Evolutionary conservation across 2,888 invertebrate genomes (phyloP).

Genomic region (Latheticus oryzae): DNA sequence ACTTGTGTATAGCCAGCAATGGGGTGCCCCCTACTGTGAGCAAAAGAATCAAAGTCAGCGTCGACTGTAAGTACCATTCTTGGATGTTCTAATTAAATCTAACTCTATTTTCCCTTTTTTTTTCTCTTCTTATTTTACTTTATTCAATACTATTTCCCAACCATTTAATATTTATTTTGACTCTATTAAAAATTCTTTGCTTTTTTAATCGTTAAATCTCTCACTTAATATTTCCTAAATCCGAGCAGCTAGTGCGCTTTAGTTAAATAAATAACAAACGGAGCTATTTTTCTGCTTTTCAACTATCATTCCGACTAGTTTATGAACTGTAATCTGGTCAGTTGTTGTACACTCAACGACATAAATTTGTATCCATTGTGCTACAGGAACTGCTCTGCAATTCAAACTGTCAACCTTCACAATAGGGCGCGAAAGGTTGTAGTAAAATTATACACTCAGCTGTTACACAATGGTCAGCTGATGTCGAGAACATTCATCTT

Average conservation of each 20-base stretch:
- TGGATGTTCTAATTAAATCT: slow-evolving; percentile 21
- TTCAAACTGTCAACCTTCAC: slow-evolving; percentile 61
- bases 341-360: slow-evolving; percentile 55
- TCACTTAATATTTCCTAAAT: no score
- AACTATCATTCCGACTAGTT: slow-evolving; percentile 33
- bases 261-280: slow-evolving; percentile 19
- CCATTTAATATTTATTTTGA: slow-evolving; percentile 23
- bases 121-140: slow-evolving; percentile 1
- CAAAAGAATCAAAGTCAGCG: slow-evolving; percentile 92
- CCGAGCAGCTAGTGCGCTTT: slow-evolving; percentile 6
- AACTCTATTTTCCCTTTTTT: slow-evolving; percentile 6
- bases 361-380: slow-evolving; percentile 64
- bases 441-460: slow-evolving; percentile 62
- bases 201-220: slow-evolving; percentile 14
- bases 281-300: slow-evolving; percentile 18
- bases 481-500: slow-evolving; percentile 58
- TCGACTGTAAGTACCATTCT: slow-evolving; percentile 83
- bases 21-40: slow-evolving; percentile 91
- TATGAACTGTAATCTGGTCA: slow-evolving; percentile 39
- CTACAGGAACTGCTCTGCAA: slow-evolving; percentile 60
- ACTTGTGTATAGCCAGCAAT: slow-evolving; percentile 91
- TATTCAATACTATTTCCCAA: neutral
- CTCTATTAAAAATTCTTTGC: slow-evolving; percentile 18
- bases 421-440: slow-evolving; percentile 58
- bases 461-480: slow-evolving; percentile 62